Evolutionary conservation across 2,888 invertebrate genomes (phyloP), one percentile per base, ranked within the genome.

Genomic region (Xestobium rufovillosum): DNA sequence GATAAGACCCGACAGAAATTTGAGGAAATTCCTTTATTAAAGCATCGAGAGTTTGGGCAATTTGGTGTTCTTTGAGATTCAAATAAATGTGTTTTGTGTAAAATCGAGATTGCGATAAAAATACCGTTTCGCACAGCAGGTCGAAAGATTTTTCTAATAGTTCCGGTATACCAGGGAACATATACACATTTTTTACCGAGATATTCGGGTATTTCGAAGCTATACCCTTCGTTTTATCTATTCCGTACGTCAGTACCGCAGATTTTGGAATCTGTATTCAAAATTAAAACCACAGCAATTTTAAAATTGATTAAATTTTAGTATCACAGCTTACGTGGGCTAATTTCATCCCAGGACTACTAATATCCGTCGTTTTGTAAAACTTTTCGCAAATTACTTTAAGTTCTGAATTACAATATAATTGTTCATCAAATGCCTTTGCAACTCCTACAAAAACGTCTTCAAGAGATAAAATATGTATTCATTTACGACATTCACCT

Each of bases 161-260:
- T 43, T 68, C 62, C 2, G 83, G 83, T 27, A 83, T 74, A 2
- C 83, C 83, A 23, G 84, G 83, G 49, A 83, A 78, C 36, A 82
- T 71, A 49, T 72, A 76, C 1, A 83, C 79, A 60, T 84, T 84
- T 26, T 61, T 58, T 8, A 80, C 44, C 11, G 61, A 60, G 26
- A 73, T 54, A 48, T 67, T 61, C 31, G 73, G 65, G 65, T 70
- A 67, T 49, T 60, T 48, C 15, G 63, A 47, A 14, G 46, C 45
- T 29, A 55, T 41, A 3, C 56, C 55, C 31, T 55, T 57, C 16
- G 38, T 37, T 30, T 48, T 36, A 35, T 59, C 56, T 16, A 48
- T 52, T 2, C 63, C 63, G 55, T 66, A 73, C 34, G 57, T 66
- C 14, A 73, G 45, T 38, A 54, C 56, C 1, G 71, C 63, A 28